Conservation (phyloP, 2,113 vertebrate species). For the Aegithalos caudatus region DNA sequence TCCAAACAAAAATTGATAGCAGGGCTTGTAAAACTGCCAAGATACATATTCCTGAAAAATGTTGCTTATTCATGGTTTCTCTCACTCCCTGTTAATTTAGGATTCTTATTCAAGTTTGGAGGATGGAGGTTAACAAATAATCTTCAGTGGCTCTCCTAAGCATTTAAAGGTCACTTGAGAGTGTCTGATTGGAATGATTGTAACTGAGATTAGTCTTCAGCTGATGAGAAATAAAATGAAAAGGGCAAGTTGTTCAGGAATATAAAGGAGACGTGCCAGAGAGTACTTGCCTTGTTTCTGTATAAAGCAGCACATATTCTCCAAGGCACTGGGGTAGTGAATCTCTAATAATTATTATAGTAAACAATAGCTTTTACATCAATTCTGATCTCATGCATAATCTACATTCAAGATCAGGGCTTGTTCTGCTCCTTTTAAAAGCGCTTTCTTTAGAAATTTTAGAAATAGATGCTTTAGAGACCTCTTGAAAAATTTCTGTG, state of each 20-base stretch:
- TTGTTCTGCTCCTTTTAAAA: neutral
- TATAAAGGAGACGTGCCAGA: neutral
- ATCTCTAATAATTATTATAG: neutral
- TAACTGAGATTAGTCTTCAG: conserved; percentile 12
- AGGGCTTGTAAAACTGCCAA: neutral
- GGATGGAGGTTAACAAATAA: neutral
- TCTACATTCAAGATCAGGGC: neutral
- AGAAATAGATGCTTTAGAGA: neutral
- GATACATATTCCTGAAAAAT: neutral
- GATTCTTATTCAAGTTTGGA: neutral
- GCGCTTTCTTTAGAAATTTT: neutral
- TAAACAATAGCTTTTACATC: neutral
- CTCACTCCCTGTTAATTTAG: neutral
- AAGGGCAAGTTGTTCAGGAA: conserved; percentile 7
- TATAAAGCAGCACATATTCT: neutral
- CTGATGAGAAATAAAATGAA: conserved; percentile 2
- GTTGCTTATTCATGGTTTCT: neutral
- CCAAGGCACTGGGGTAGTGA: neutral
- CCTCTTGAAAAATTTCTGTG: neutral
- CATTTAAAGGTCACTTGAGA: conserved; percentile 34
- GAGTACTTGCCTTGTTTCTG: neutral
- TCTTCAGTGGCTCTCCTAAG: neutral
- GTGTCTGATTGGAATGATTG: neutral
- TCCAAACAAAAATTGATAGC: neutral
- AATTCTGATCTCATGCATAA: neutral